phyloP scores from a whole-genome alignment of 1,140 invertebrate species.

The Archegozetes longisetosus region DNA sequence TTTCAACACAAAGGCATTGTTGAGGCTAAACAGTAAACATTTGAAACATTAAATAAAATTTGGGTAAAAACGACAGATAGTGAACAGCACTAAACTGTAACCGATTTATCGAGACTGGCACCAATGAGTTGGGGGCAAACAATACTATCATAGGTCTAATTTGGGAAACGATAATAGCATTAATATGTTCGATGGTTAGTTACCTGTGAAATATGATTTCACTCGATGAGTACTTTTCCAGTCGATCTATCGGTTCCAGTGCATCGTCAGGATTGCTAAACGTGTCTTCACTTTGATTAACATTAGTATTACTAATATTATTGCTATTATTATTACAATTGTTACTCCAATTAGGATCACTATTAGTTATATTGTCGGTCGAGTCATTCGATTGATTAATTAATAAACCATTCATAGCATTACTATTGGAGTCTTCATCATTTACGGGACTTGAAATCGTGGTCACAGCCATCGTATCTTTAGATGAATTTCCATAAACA shows the following conservation, averaged over 20 bases:
- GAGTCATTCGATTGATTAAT: background rate
- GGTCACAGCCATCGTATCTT: background rate
- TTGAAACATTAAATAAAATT: too few species aligned
- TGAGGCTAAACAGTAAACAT: too few species aligned
- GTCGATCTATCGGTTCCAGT: slow-evolving; percentile 28
- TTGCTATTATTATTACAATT: background rate
- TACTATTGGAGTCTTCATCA: too few species aligned
- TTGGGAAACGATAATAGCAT: too few species aligned
- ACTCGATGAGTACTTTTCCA: slow-evolving; percentile 31
- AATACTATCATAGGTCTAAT: too few species aligned
- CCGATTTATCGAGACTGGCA: too few species aligned
- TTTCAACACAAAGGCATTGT: too few species aligned
- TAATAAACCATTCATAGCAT: too few species aligned
- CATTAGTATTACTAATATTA: background rate
- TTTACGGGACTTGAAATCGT: too few species aligned
- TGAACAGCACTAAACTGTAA: too few species aligned
- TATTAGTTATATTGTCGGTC: background rate
- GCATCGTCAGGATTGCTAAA: slow-evolving; percentile 20
- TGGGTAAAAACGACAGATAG: too few species aligned
- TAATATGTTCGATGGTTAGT: background rate
- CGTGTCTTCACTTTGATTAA: slow-evolving; percentile 21
- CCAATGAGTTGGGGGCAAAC: too few species aligned
- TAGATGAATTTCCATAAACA: background rate
- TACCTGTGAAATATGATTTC: slow-evolving; percentile 33
- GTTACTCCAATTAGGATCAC: background rate